These are phyloP conservation scores for Lysandra bellargus DNA, from an alignment of 2,888 invertebrate species.

Conservation along the genomic window DNA sequence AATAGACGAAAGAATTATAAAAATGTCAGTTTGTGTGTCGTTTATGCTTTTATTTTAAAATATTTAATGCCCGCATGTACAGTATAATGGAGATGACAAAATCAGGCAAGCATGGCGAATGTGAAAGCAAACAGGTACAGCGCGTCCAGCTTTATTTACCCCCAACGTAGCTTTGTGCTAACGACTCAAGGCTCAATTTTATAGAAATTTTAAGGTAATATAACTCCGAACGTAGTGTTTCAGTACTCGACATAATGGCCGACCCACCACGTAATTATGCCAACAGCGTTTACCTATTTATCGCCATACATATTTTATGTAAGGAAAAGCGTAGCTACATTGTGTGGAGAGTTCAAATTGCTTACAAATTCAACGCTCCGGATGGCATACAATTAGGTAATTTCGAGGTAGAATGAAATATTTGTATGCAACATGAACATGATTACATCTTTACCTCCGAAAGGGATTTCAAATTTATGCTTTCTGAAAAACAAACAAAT, in stretches of 20 bases:
- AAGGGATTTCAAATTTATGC: neutral
- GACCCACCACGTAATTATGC: conserved; percentile 15
- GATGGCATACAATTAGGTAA: neutral
- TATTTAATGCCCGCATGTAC: conserved; percentile 33
- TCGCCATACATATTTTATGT: conserved; percentile 8
- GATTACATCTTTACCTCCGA: neutral
- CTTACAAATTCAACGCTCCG: conserved; percentile 10
- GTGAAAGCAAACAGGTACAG: conserved; percentile 36
- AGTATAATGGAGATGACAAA: conserved; percentile 43
- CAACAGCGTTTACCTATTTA: conserved; percentile 19
- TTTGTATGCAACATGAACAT: neutral
- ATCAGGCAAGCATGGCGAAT: conserved; percentile 39
- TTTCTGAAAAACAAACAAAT: neutral
- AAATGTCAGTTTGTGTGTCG: neutral
- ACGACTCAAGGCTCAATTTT: neutral
- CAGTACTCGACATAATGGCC: conserved; percentile 40
- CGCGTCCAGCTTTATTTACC: neutral
- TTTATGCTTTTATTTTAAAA: neutral
- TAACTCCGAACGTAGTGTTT: conserved; percentile 6
- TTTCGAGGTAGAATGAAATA: neutral
- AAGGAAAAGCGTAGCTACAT: conserved; percentile 8
- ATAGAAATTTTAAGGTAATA: neutral
- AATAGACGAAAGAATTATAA: neutral
- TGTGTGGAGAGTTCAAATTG: neutral
- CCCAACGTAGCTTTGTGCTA: neutral